Evolutionary conservation across 1,140 invertebrate species (phyloP), one percentile per base, ranked within the genome.

Genomic region (Gonioctena quinquepunctata): DNA sequence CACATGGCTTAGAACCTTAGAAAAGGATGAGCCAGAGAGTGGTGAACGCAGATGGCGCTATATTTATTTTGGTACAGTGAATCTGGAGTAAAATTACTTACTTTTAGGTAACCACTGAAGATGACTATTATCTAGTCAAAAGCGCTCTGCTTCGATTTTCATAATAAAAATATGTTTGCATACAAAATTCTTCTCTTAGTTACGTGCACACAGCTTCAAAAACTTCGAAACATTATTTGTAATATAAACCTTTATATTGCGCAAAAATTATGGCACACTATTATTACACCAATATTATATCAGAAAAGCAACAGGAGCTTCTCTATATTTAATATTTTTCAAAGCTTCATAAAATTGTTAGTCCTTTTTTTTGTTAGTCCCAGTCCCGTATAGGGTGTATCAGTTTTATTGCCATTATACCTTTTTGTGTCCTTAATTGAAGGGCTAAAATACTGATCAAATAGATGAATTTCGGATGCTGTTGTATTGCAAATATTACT

Each of bases 401-500:
- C 75, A 27, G 27, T 52, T 57, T 69, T 59, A 23, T 49, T 18
- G 16, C 77, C 50, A 33, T 68, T 77, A 68, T 63, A 7, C 16
- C 75, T 69, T 75, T 81, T 76, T 1, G 11, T 69, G 75, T 81
- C 74, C 75, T 81, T 80, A 6, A 81, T 80, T 19, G 75, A 80
- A 2, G 76, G 73, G 48, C 68, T 54, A 50, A 79, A 75, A 56
- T 81, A 81, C 3, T 71, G 63, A 76, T 80, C 77, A 66, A 81
- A 79, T 27, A 81, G 28, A 70, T 74, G 54, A 23, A 76, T 66
- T 68, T 69, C 66, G 27, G 66, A 26, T 11, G 23, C 19, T 23
- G 56, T 59, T 59, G 56, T 59, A 26, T 59, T 59, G 13, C 16
- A 59, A 23, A 25, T 8, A 33, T 33, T 33, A 33, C 7, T 33